Evolutionary conservation across 1,140 invertebrate species (phyloP), one percentile per base, ranked within the genome.

Genomic region (Vollenhovia emeryi): DNA sequence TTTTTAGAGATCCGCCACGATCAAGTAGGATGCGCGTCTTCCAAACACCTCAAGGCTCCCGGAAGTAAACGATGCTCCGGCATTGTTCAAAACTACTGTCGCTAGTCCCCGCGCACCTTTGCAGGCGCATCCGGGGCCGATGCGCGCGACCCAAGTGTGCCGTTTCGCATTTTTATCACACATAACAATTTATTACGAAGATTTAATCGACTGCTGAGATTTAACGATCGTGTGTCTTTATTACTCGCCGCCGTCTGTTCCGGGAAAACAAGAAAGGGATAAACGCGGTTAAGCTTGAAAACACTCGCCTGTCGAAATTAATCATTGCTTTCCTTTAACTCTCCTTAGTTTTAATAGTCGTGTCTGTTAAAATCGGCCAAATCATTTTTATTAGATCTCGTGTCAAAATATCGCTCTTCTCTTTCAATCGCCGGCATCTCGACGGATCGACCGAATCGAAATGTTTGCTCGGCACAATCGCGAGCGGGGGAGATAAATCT

Each of bases 11-110:
- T n/a, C 59, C 27, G 24, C 24, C 27, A 30, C 43, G 43, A 21
- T 21, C 13, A 48, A 50, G 15, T 52, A 66, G 43, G 30, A 64
- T 30, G 43, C 43, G 45, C 43, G 27, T 64, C 24, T 64, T 48
- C 27, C 59, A 30, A 79, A 50, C 43, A 48, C 8, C 18, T 79
- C 75, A 79, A 79, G 75, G 75, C 43, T 79, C 75, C 59, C 59
- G 75, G 75, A 50, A 64, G 27, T 64, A 50, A 78, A 18, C 13
- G 59, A 55, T 24, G 27, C 30, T 48, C 18, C 40, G 57, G 43
- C 43, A 66, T 79, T 79, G 59, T 66, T 66, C 27, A 36, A 52
- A 50, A 79, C 62, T 9, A 15, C n/a, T n/a, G 40, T 62, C 55
- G 36, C 27, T 30, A 15, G 9, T 21, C 59, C n/a, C 13, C 33